Conservation (phyloP, 2,113 vertebrate genomes). For the Cairina moschata region DNA sequence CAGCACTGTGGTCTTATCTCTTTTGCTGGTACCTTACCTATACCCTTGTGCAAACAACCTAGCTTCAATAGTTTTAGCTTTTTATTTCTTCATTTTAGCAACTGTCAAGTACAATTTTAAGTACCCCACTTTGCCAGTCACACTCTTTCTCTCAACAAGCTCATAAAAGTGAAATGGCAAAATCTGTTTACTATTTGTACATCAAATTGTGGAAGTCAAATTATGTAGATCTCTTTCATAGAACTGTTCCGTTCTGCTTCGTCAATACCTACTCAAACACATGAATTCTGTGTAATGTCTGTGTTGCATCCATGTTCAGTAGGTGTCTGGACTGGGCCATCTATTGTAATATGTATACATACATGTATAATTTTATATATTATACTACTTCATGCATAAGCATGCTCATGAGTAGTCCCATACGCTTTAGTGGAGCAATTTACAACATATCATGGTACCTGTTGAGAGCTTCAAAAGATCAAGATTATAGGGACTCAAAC, state of each 20-base stretch:
- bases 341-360: not conserved
- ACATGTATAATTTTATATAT: not conserved
- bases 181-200: not conserved
- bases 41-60: not conserved
- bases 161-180: not conserved
- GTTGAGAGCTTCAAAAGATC: not conserved
- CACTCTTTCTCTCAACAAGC: not conserved
- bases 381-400: not conserved
- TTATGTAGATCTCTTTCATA: not conserved
- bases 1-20: not conserved
- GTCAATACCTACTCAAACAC: not conserved
- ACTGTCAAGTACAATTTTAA: not conserved
- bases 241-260: not conserved
- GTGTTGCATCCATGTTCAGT: not conserved
- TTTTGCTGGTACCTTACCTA: not conserved
- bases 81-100: not conserved
- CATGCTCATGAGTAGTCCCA: not conserved
- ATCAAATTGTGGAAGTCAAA: not conserved
- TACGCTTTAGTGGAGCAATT: not conserved
- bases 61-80: not conserved
- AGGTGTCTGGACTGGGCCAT: not conserved
- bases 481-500: not conserved
- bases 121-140: not conserved
- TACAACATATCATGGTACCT: not conserved
- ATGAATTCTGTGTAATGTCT: not conserved